Base-by-base conservation (phyloP, 2,797 vertebrate genomes). In the Phyllotis vaccarum region DNA sequence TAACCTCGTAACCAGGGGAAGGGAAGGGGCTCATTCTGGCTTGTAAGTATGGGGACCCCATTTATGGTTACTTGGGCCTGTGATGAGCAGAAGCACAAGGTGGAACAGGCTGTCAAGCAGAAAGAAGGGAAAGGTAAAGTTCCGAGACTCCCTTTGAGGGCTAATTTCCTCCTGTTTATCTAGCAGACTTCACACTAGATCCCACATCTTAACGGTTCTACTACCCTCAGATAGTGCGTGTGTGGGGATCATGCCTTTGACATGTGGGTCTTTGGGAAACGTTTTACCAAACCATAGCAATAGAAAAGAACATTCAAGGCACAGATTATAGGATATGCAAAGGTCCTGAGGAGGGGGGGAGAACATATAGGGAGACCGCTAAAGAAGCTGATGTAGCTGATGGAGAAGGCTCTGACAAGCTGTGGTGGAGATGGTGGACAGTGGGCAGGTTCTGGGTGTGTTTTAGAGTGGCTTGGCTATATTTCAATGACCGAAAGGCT, bases 291-390 rank as follows among this genome's bases (percentile, higher is more conserved):
- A 27, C 29, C 46, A 27, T 34, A 66, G 49, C n/a, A 74, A 29
- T 29, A 54, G 52, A 79, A 64, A 37, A 37, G 8, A 90, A 22
- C 31, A 34, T 70, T 43, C 6, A 27, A 34, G 46, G 78, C 54
- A 14, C 0, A 40, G 54, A 34, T 58, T 54, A 17, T 24, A 31
- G 68, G 34, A 43, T 16, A 2, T 60, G 46, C 83, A 43, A 68
- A 86, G 74, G 70, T 19, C 43, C 75, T 62, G 46, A 34, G 66
- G 66, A 22, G 37, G 2, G 19, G 21, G 60, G n/a, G 27, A 13
- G 37, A 43, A 29, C 8, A 0, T 22, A 3, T 16, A 74, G 40
- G 83, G 68, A 58, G 37, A 5, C 2, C 2, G 7, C 0, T 24
- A 22, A 76, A 29, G 81, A 78, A 34, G 16, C 43, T 78, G 74